Conservation (phyloP, 1,140 invertebrate species). For the Protaetia brevitarsis region DNA sequence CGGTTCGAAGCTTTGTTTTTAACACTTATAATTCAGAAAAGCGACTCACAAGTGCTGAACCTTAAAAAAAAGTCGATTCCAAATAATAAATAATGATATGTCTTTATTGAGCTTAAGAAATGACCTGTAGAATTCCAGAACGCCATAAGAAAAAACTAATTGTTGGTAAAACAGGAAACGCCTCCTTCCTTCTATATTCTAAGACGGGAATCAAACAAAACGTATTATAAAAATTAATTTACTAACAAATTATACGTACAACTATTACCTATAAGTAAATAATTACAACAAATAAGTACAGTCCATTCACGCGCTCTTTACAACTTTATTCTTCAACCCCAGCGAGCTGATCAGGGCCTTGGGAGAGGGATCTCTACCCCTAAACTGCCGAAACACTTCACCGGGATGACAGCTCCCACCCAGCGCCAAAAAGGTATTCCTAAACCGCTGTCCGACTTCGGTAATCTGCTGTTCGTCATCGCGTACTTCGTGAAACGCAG, state of each 20-base stretch:
- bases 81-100: too few relatives aligned
- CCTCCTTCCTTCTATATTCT: too few relatives aligned
- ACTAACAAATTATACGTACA: neutral
- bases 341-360: constrained; percentile 73
- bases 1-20: too few relatives aligned
- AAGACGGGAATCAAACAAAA: too few relatives aligned
- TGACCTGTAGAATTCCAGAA: too few relatives aligned
- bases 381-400: constrained; percentile 85
- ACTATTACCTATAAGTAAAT: neutral
- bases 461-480: constrained; percentile 52
- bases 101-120: too few relatives aligned
- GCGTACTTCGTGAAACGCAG: constrained; percentile 73
- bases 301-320: neutral
- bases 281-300: constrained; percentile 17
- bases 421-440: constrained; percentile 79
- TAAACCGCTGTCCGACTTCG: constrained; percentile 67
- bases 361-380: constrained; percentile 85
- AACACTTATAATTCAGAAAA: too few relatives aligned
- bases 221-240: neutral
- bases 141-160: too few relatives aligned
- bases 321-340: constrained; percentile 50
- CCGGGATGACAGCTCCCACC: constrained; percentile 75
- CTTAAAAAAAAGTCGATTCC: too few relatives aligned
- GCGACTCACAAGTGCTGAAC: too few relatives aligned
- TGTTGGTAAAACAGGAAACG: too few relatives aligned